Conservation (phyloP, 2,113 vertebrate species). For the Cichladusa arquata region DNA sequence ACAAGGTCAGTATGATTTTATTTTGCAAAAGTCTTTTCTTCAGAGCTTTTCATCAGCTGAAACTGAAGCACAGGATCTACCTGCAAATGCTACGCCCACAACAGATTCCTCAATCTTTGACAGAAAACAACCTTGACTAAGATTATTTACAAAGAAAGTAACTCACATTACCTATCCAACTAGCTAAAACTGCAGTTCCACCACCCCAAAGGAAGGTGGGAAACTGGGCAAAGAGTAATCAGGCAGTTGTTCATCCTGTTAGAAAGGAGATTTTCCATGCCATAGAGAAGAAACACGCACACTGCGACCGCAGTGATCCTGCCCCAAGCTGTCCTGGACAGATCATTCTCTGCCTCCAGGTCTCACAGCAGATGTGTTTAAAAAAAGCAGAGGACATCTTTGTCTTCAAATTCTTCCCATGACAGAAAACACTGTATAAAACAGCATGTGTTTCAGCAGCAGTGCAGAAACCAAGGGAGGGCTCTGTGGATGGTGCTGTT, state of each 20-base stretch:
- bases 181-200: not conserved
- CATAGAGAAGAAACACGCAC: accelerated
- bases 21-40: not conserved
- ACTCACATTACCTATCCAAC: not conserved
- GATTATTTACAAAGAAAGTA: not conserved
- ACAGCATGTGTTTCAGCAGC: accelerated
- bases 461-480: not conserved
- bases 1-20: not conserved
- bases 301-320: accelerated
- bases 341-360: not conserved
- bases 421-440: accelerated
- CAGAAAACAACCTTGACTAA: not conserved
- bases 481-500: accelerated
- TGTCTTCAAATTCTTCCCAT: not conserved
- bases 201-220: not conserved
- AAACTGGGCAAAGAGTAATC: not conserved
- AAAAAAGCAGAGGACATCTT: not conserved
- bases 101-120: not conserved
- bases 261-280: not conserved
- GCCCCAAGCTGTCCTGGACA: accelerated
- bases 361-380: not conserved
- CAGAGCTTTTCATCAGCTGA: not conserved
- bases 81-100: not conserved
- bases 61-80: not conserved
- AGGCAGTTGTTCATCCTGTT: not conserved